Evolutionary conservation across 2,888 invertebrate species (phyloP).

Genomic region (Archaeoteleia sp.): DNA sequence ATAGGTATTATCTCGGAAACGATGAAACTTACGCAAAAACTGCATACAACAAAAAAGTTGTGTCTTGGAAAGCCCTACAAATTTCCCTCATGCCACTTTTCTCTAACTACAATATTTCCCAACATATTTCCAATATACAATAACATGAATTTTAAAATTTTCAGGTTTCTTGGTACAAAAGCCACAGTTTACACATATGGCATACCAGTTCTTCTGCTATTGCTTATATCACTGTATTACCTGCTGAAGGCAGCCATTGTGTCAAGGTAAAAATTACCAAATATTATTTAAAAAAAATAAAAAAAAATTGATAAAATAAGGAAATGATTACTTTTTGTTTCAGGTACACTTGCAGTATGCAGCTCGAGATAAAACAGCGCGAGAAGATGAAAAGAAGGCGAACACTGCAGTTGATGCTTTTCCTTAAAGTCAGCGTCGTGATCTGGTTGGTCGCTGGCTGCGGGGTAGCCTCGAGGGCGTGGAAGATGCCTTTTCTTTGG

Average conservation of each 20-base stretch:
- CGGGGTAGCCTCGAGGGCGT: conserved; percentile 70
- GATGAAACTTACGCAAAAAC: no score
- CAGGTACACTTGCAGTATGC: conserved; percentile 79
- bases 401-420: conserved; percentile 78
- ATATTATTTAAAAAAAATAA: conserved; percentile 1
- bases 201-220: conserved; percentile 75
- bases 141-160: conserved; percentile 18
- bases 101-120: no score
- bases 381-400: conserved; percentile 79
- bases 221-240: conserved; percentile 75
- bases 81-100: no score
- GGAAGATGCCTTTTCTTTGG: conserved; percentile 71
- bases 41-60: no score
- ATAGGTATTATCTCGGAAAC: no score
- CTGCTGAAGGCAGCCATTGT: conserved; percentile 77
- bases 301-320: neutral
- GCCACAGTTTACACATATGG: conserved; percentile 75
- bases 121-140: no score
- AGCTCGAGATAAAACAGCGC: conserved; percentile 78
- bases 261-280: conserved; percentile 69
- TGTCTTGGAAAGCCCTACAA: no score
- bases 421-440: conserved; percentile 77
- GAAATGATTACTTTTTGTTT: neutral
- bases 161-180: conserved; percentile 38
- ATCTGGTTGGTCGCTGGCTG: conserved; percentile 75